Base-by-base conservation (phyloP, 1,140 invertebrate species). In the Mycetomoellerius zeteki region DNA sequence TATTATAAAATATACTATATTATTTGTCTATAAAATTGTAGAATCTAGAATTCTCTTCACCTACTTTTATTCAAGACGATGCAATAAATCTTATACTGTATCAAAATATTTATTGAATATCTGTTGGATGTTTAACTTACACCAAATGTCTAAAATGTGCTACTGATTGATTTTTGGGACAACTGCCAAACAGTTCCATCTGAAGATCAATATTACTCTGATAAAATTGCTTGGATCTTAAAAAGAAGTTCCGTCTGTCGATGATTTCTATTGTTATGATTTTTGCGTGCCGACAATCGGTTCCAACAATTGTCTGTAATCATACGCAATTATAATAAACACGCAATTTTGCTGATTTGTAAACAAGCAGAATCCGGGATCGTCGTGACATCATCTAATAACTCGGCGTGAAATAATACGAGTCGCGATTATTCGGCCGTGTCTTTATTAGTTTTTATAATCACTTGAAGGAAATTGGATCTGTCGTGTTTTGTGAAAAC, bases 381-480 rank as follows among this genome's bases (percentile, higher is more conserved):
- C 50, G 19, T 7, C 10, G 19, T 33, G 5, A 24, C 43, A 6
- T 30, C 54, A 8, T 6, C 10, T 24, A 21, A 5, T 3, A 56
- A 7, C 14, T 33, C n/a, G 30, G 8, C 16, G 54, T 27, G 12
- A 37, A 43, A 10, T 27, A 21, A 62, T 8, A 8, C 33, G 3
- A 47, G 4, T 43, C 10, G 72, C 30, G 7, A 5, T 1, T 43
- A 33, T 60, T 37, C 3, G 6, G 7, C 10, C 52, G 14, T 24
- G n/a, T 52, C 30, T 50, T 67, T 80, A 67, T 67, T 12, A 21
- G 7, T 19, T 27, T 80, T 43, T 73, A 60, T 14, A 30, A 67
- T 5, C 24, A 50, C 27, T 6, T 8, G 30, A 0, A 27, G 16
- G 21, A 6, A 73, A 75, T 30, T 24, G 24, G 7, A 60, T 88